A percentile compares a stretch with the other conserved stretches of the same genome.
Conservation (phyloP, 2,888 invertebrate species). For the Neoaliturus tenellus region DNA sequence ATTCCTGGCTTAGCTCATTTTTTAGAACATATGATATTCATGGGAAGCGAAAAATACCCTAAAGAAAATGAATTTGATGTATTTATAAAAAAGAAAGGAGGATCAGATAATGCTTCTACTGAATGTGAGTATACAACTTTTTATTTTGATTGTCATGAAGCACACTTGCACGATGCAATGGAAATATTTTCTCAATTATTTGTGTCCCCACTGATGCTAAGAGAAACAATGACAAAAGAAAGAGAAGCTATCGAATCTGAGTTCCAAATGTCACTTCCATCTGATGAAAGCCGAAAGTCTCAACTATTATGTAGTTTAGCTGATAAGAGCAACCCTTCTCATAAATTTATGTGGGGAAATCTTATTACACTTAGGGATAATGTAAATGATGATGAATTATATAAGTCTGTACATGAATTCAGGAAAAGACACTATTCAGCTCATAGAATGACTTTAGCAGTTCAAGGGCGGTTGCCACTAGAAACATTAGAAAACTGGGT, state of each 20-base stretch:
- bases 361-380: slow-evolving; percentile 82
- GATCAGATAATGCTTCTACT: slow-evolving; percentile 89
- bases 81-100: slow-evolving; percentile 89
- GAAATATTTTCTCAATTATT: slow-evolving; percentile 95
- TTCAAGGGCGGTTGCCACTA: slow-evolving; percentile 77
- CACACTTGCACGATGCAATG: slow-evolving; percentile 83
- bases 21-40: slow-evolving; percentile 95
- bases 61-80: slow-evolving; percentile 91
- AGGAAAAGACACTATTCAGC: slow-evolving; percentile 88
- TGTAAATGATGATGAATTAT: slow-evolving; percentile 80
- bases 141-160: slow-evolving; percentile 92
- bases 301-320: slow-evolving; percentile 85
- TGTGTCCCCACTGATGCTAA: slow-evolving; percentile 88
- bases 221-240: slow-evolving; percentile 91
- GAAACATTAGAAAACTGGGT: slow-evolving; percentile 81
- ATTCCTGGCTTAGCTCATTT: slow-evolving; percentile 91
- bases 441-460: slow-evolving; percentile 90
- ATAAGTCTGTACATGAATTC: slow-evolving; percentile 84
- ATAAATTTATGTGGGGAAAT: slow-evolving; percentile 91
- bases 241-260: slow-evolving; percentile 94
- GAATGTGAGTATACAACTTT: slow-evolving; percentile 92
- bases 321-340: slow-evolving; percentile 80
- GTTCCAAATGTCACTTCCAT: slow-evolving; percentile 87
- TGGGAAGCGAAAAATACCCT: slow-evolving; percentile 94
- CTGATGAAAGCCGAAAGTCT: slow-evolving; percentile 84